Conservation (phyloP, 1,140 invertebrate species). For the Sminthurinus signatus region DNA sequence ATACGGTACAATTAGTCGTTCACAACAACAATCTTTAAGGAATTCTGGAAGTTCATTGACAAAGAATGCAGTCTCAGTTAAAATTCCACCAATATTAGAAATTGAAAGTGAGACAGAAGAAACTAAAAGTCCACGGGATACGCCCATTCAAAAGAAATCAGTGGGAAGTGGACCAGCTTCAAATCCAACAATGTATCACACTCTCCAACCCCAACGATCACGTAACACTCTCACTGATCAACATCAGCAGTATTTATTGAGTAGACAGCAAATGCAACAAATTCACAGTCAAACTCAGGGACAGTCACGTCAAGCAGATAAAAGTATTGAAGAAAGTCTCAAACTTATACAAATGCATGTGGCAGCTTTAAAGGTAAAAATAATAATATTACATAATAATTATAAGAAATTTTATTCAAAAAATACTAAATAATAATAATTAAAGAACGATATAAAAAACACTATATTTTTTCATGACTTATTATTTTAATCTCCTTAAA, state of each 20-base stretch:
- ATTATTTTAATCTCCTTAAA: too few relatives aligned
- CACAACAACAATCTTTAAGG: constrained; percentile 9
- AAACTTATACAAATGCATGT: constrained; percentile 48
- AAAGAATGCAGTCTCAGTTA: constrained; percentile 65
- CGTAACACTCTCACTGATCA: constrained; percentile 32
- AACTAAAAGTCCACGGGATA: constrained; percentile 30
- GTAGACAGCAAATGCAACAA: constrained; percentile 23
- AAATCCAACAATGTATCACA: constrained; percentile 33
- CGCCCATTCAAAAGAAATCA: constrained; percentile 26
- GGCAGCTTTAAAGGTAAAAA: constrained; percentile 42
- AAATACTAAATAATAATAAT: too few relatives aligned
- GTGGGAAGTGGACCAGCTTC: background rate
- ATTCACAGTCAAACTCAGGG: constrained; percentile 32
- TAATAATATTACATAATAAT: background rate
- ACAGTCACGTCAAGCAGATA: constrained; percentile 41
- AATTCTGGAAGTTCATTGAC: constrained; percentile 46
- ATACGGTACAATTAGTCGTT: constrained; percentile 28
- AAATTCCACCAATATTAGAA: constrained; percentile 72
- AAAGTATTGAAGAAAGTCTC: constrained; percentile 48
- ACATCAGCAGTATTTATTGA: constrained; percentile 18
- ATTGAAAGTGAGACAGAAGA: constrained; percentile 60
- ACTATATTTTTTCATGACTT: too few relatives aligned
- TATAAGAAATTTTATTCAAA: too few relatives aligned
- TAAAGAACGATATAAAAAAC: too few relatives aligned
- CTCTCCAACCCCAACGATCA: constrained; percentile 38